phyloP scores from a whole-genome alignment of 2,113 vertebrate species.

The Sander vitreus region DNA sequence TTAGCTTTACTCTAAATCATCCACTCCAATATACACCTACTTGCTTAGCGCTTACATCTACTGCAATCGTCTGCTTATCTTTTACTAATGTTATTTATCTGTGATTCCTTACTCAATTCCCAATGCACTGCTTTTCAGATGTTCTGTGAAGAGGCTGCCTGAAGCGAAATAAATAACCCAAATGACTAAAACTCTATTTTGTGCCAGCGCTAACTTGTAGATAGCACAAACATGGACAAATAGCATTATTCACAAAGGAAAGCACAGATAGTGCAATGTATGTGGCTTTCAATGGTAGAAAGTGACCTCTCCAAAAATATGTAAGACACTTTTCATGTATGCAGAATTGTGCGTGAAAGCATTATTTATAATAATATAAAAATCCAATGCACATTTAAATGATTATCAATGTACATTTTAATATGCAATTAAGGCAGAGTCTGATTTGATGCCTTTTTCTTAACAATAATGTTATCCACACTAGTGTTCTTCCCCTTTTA shows the following conservation, averaged over 20 bases:
- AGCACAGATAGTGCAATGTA: too few relatives aligned
- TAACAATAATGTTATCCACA: background rate
- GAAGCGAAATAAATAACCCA: constrained; percentile 18
- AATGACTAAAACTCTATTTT: constrained; percentile 2
- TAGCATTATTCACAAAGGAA: too few relatives aligned
- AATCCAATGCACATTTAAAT: background rate
- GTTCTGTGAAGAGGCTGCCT: constrained; percentile 8
- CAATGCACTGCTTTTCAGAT: constrained; percentile 22
- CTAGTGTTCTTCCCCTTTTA: background rate
- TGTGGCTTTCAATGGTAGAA: too few relatives aligned
- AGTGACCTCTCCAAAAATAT: too few relatives aligned
- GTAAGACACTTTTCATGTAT: too few relatives aligned
- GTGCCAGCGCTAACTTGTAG: background rate
- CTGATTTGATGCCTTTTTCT: constrained; percentile 4
- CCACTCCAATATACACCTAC: constrained; percentile 14
- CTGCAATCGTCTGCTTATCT: constrained; percentile 15
- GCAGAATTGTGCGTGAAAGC: too few relatives aligned
- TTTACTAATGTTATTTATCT: constrained; percentile 30
- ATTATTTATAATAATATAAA: too few relatives aligned
- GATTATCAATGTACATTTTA: background rate
- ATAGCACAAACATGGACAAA: background rate
- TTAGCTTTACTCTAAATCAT: constrained; percentile 27
- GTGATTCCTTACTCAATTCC: constrained; percentile 5
- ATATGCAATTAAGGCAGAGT: background rate
- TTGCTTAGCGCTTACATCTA: constrained; percentile 14